phyloP scores from a whole-genome alignment of 2,113 vertebrate species.

The Himantopus leucocephalus region DNA sequence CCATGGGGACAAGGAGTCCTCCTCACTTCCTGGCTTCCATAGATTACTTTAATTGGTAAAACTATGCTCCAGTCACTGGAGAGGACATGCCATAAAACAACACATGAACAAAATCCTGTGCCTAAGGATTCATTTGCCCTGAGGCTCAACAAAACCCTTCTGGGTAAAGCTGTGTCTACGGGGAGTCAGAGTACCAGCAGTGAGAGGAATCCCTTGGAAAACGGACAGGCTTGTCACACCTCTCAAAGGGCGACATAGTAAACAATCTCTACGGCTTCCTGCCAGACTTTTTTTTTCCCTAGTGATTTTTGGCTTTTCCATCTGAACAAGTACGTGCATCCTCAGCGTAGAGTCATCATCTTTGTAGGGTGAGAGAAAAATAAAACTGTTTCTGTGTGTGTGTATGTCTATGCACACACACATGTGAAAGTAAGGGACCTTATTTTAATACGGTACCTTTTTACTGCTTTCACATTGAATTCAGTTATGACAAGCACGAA shows the following conservation, averaged over 20 bases:
- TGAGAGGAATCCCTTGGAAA: background rate
- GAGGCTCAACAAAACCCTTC: background rate
- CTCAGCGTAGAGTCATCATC: background rate
- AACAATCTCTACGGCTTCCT: background rate
- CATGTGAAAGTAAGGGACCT: background rate
- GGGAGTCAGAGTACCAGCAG: background rate
- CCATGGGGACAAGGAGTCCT: conserved; percentile 33
- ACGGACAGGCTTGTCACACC: background rate
- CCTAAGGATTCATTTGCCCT: background rate
- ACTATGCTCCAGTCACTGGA: conserved; percentile 34
- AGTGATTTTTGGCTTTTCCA: background rate
- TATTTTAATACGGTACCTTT: background rate
- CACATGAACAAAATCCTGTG: background rate
- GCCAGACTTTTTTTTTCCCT: background rate
- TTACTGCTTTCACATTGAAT: background rate
- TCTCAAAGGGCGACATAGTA: background rate
- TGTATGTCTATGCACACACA: background rate
- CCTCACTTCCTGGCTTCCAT: conserved; percentile 29
- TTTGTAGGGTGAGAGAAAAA: background rate
- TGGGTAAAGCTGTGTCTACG: background rate
- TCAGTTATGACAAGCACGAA: background rate
- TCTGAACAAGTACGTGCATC: background rate
- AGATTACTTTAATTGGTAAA: conserved; percentile 59
- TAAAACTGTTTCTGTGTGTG: background rate
- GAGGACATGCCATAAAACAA: background rate